Evolutionary conservation across 2,888 invertebrate genomes (phyloP), one percentile per base, ranked within the genome.

Genomic region (Harpagoxenus sublaevis): DNA sequence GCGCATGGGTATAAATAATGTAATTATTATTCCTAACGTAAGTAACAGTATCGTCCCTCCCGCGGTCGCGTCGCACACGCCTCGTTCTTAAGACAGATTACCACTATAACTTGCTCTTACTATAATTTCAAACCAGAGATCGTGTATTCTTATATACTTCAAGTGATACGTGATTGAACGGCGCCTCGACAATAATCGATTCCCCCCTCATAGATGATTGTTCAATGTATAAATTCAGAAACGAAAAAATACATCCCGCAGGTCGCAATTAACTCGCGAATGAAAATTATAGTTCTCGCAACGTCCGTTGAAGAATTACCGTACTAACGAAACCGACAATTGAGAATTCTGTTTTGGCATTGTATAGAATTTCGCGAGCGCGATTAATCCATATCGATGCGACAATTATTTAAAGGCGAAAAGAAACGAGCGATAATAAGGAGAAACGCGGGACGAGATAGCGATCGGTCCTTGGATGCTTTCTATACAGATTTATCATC

Each of bases 401-500:
- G 31, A 83, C 83, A 70, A 86, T 89, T 89, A 88, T 48, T 55
- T 53, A 51, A 35, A 78, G 53, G 6, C n/a, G 45, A 57, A 73
- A 51, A 39, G 42, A 51, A 86, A 68, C 65, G 35, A 57, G 60
- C n/a, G 63, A 83, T 15, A 73, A 62, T 23, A 31, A 53, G 39
- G 9, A 45, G 35, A 75, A 73, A 53, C 63, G 66, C 23, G 62
- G 62, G 57, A 39, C 12, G 73, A 60, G 79, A 84, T 60, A 65
- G 74, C 45, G 62, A 57, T n/a, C 15, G 63, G n/a, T 23, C 42
- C 81, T 86, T 82, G 89, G n/a, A 89, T 84, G 87, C 84, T 86
- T 87, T 87, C 79, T 89, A 87, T 89, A 87, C 68, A 90, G 89
- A 91, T 91, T 90, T 91, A 91, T 91, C 89, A 91, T 90, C 88